Evolutionary conservation across 2,113 vertebrate species (phyloP).

Genomic region (Sander lucioperca): DNA sequence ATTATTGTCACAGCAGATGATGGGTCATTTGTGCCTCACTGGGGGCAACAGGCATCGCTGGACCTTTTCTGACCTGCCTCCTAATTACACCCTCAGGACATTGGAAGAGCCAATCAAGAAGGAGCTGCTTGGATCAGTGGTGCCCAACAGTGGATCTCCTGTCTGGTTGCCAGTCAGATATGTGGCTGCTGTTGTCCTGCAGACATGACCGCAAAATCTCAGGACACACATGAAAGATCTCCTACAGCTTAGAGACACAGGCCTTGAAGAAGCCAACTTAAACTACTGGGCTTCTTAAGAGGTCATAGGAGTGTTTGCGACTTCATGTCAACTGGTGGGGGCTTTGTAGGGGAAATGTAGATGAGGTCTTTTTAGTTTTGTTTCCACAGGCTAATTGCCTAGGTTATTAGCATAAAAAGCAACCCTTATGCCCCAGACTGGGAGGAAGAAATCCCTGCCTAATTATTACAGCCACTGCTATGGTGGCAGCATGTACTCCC

Average conservation of each 20-base stretch:
- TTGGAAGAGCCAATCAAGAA: slow-evolving; percentile 46
- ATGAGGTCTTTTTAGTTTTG: slow-evolving; percentile 71
- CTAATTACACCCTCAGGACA: slow-evolving; percentile 82
- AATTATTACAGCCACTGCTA: slow-evolving; percentile 80
- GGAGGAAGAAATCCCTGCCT: slow-evolving; percentile 80
- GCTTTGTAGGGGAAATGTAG: slow-evolving; percentile 63
- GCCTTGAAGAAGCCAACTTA: slow-evolving; percentile 28
- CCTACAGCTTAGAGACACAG: slow-evolving; percentile 31
- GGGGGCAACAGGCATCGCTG: slow-evolving; percentile 64
- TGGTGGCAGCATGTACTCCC: slow-evolving; percentile 65
- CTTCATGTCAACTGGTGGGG: slow-evolving; percentile 7
- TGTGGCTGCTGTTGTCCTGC: slow-evolving; percentile 39
- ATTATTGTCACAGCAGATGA: slow-evolving; percentile 73
- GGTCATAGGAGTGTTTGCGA: slow-evolving; percentile 37
- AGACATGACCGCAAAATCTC: slow-evolving; percentile 35
- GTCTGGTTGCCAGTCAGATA: slow-evolving; percentile 56
- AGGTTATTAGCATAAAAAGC: slow-evolving; percentile 83
- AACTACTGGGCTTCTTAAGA: slow-evolving; percentile 27
- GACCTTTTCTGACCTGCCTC: slow-evolving; percentile 68
- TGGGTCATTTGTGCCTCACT: slow-evolving; percentile 74
- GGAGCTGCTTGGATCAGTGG: slow-evolving; percentile 27
- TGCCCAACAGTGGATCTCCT: slow-evolving; percentile 43
- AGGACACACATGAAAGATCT: slow-evolving; percentile 34
- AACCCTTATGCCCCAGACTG: slow-evolving; percentile 69
- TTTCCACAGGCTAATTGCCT: slow-evolving; percentile 82